Conservation (phyloP, 1,140 invertebrate species). For the Pseudomyrmex sp. region DNA sequence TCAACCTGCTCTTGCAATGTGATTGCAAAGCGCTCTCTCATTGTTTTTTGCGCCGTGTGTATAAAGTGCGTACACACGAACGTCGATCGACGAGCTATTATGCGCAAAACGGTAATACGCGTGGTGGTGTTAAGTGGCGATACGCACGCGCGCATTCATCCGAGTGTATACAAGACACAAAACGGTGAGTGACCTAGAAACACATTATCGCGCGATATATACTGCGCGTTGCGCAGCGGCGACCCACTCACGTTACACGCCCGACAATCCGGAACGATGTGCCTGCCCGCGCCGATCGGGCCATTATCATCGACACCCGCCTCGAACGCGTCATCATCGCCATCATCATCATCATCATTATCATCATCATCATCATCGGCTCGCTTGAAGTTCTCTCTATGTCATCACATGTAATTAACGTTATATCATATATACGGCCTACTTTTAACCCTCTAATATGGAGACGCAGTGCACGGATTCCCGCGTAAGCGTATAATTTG, state of each 20-base stretch:
- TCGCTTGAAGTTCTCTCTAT: slow-evolving; percentile 38
- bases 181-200: slow-evolving; percentile 77
- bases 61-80: too few species aligned
- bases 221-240: slow-evolving; percentile 65
- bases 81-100: too few species aligned
- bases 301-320: slow-evolving; percentile 48
- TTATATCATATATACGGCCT: slow-evolving; percentile 43
- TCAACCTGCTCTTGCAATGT: too few species aligned
- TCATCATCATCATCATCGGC: neutral
- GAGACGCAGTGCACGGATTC: neutral
- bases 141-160: slow-evolving; percentile 22
- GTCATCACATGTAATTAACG: slow-evolving; percentile 55
- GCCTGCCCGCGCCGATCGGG: slow-evolving; percentile 15
- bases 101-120: too few species aligned
- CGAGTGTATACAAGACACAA: neutral
- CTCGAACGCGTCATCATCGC: neutral
- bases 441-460: slow-evolving; percentile 40
- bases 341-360: slow-evolving; percentile 19
- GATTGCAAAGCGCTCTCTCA: too few species aligned
- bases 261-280: slow-evolving; percentile 72
- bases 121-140: neutral
- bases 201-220: slow-evolving; percentile 70
- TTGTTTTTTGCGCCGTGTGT: too few species aligned
- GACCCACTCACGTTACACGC: slow-evolving; percentile 79
- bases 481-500: slow-evolving; percentile 33